Base-by-base conservation (phyloP, 2,113 vertebrate genomes). In the Craseonycteris thonglongyai region DNA sequence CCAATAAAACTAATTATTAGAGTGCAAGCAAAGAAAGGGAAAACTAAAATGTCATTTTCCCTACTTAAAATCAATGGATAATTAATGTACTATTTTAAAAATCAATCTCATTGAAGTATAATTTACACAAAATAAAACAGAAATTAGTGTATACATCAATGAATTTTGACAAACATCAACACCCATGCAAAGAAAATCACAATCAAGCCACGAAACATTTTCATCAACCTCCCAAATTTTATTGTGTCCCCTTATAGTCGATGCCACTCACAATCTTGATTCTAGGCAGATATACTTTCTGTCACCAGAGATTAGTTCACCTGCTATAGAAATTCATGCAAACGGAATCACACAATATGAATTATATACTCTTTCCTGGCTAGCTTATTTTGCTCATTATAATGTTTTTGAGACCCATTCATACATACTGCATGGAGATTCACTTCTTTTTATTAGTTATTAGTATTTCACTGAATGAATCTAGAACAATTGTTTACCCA, bases 1-100 rank as follows among this genome's bases (percentile, higher is more conserved):
- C 54, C 91, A 94, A 72, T 59, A 92, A 78, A 90, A 94, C 78
- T 71, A 91, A 94, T 82, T 71, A 91, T 38, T 72, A 78, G 24
- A 90, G 11, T 51, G 84, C 2, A 71, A 47, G 38, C 30, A 92
- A 95, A 94, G 54, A 85, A 90, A 93, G 66, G 24, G 13, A 65
- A 94, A 83, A 78, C 6, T 56, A 47, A 86, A 76, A 89, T 14
- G 45, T 1, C 8, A 66, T 74, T 88, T 88, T 72, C 61, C 15
- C 15, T 8, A 82, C 6, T 85, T 63, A 49, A 88, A 92, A 95
- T 61, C 33, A 90, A 78, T 26, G 33, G 7, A 74, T 8, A 65
- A 14, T 42, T 88, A 8, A 65, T 9, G 7, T 10, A 38, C 28
- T 84, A 71, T 51, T 90, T 79, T 61, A 72, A 95, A 89, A 92